phyloP scores from a whole-genome alignment of 1,140 invertebrate genomes.

The Rhopalosiphum maidis region DNA sequence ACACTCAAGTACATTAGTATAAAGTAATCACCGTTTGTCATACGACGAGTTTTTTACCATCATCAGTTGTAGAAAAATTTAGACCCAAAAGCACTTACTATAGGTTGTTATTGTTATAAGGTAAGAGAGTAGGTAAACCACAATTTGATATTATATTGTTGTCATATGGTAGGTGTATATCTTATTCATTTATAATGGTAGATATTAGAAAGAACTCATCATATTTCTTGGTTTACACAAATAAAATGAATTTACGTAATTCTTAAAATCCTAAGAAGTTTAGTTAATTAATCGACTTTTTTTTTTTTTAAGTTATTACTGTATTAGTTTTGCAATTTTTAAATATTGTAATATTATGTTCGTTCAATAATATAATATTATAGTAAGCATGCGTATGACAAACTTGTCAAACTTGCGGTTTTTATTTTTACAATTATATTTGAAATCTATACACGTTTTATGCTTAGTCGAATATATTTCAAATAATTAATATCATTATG shows the following conservation, averaged over 20 bases:
- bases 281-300: neutral
- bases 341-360: neutral
- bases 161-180: neutral
- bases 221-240: neutral
- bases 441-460: neutral
- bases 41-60: neutral
- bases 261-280: neutral
- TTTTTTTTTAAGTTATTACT: neutral
- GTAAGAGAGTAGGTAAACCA: neutral
- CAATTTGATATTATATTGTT: neutral
- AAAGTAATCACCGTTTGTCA: neutral
- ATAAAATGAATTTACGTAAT: neutral
- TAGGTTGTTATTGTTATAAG: neutral
- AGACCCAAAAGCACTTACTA: neutral
- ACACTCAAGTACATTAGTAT: neutral
- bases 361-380: neutral
- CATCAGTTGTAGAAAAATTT: neutral
- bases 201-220: neutral
- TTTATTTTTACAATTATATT: conserved; percentile 10
- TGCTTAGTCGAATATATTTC: neutral
- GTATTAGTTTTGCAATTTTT: neutral
- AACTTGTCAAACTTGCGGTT: neutral
- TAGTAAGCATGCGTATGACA: neutral
- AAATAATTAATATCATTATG: neutral
- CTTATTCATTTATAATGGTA: neutral